These are phyloP conservation scores for Anser brachyrhynchus DNA, from an alignment of 2,113 vertebrate species.

Conservation along the genomic window DNA sequence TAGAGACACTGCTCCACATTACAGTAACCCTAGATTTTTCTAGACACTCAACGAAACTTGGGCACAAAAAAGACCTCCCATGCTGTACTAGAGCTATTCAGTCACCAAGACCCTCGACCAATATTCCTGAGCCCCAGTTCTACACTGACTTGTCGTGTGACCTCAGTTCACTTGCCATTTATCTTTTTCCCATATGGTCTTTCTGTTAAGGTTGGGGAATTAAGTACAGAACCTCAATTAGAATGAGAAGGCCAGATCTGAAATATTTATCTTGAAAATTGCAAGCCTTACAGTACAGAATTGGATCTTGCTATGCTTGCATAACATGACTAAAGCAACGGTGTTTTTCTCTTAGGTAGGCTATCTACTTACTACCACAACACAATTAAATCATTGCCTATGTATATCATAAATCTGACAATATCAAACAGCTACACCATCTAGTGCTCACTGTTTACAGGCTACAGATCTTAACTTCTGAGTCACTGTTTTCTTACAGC, in stretches of 20 bases:
- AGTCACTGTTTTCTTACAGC: not conserved
- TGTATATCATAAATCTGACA: not conserved
- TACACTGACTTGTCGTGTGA: not conserved
- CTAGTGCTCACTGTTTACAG: not conserved
- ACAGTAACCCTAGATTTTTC: not conserved
- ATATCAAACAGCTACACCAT: not conserved
- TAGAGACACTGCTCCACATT: not conserved
- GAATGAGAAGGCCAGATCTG: not conserved
- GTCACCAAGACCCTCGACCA: not conserved
- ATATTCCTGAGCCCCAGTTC: not conserved
- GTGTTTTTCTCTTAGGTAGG: not conserved
- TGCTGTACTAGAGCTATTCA: not conserved
- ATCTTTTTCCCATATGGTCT: not conserved
- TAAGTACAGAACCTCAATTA: not conserved
- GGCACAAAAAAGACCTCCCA: not conserved
- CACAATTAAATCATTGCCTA: not conserved
- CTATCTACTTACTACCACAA: not conserved
- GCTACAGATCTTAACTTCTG: not conserved
- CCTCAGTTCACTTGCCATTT: not conserved
- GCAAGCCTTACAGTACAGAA: not conserved
- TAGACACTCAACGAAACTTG: not conserved
- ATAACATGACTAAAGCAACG: not conserved
- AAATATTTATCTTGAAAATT: not conserved
- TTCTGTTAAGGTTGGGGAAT: not conserved
- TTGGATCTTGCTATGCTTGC: not conserved